phyloP scores from a whole-genome alignment of 1,140 invertebrate species.

The Drosophila tropicalis region DNA sequence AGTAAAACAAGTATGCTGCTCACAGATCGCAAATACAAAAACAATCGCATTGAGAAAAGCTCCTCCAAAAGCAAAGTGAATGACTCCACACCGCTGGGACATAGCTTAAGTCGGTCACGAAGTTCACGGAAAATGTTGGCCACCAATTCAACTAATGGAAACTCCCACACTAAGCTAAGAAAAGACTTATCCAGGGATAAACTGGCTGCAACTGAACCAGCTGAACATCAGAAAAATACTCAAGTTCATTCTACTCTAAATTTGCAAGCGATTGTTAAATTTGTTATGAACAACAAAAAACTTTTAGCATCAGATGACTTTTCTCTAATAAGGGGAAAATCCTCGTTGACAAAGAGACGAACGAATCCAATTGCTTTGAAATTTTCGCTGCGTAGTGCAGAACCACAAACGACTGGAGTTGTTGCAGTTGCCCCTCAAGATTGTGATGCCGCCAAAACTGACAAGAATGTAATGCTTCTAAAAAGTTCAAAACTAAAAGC shows the following conservation, averaged over 20 bases:
- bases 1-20: constrained; percentile 53
- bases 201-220: constrained; percentile 1
- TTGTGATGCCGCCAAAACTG: constrained; percentile 40
- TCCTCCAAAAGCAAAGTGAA: constrained; percentile 61
- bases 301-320: constrained; percentile 59
- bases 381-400: constrained; percentile 12
- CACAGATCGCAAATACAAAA: constrained; percentile 62
- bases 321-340: constrained; percentile 55
- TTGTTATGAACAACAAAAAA: constrained; percentile 62
- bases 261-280: constrained; percentile 61
- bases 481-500: constrained; percentile 33
- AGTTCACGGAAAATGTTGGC: constrained; percentile 37
- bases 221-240: constrained; percentile 28
- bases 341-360: constrained; percentile 17
- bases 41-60: constrained; percentile 69
- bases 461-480: constrained; percentile 55
- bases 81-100: constrained; percentile 25
- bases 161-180: not conserved
- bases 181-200: not conserved
- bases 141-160: not conserved
- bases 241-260: constrained; percentile 51
- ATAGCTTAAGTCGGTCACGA: constrained; percentile 42
- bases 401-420: constrained; percentile 23
- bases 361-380: constrained; percentile 49
- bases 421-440: constrained; percentile 34